A percentile compares a stretch with the other conserved stretches of the same genome.
These are phyloP conservation scores for Ophthalmolycus amberensis DNA, from an alignment of 2,113 vertebrate species.

Conservation along the genomic window DNA sequence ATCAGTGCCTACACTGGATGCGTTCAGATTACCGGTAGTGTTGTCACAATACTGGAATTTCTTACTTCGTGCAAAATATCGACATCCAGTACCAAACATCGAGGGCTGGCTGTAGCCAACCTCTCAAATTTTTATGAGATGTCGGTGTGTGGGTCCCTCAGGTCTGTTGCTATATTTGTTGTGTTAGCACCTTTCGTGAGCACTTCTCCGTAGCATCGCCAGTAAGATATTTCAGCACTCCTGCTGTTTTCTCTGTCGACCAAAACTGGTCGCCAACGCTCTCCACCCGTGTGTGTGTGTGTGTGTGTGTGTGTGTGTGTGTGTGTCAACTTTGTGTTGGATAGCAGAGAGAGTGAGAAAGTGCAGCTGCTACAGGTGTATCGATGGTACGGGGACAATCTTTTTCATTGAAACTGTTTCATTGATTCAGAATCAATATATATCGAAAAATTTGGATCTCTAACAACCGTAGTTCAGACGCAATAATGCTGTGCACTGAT, in stretches of 20 bases:
- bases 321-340: background rate
- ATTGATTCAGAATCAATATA: background rate
- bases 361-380: background rate
- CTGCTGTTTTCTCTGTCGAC: background rate
- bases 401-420: background rate
- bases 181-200: background rate
- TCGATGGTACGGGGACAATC: background rate
- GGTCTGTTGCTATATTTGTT: background rate
- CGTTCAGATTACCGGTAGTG: background rate
- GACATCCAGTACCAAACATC: background rate
- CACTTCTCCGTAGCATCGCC: background rate
- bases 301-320: background rate
- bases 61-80: background rate
- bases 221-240: background rate
- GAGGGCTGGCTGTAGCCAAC: background rate
- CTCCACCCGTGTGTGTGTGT: background rate
- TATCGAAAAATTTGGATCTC: background rate
- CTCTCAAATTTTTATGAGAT: background rate
- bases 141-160: background rate
- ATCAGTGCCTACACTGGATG: background rate
- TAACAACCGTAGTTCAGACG: background rate
- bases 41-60: background rate
- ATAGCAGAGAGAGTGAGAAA: background rate
- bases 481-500: background rate
- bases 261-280: background rate